phyloP scores from a whole-genome alignment of 30 jellyfish, hydroid and myxozoan genomes.

The Catostylus mosaicus region DNA sequence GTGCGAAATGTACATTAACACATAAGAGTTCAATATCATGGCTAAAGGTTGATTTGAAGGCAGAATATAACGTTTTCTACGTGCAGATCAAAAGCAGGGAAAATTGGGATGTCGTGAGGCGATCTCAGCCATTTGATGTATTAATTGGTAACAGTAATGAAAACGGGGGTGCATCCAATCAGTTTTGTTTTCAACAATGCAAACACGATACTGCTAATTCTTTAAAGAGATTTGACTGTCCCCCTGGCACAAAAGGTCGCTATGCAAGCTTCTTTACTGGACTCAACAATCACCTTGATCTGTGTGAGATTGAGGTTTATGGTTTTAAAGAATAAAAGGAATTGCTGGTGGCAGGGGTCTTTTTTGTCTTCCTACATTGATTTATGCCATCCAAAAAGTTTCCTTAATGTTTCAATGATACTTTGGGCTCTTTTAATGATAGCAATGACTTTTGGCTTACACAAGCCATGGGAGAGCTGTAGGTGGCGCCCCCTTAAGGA shows the following conservation, averaged over 20 bases:
- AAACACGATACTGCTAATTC: background rate
- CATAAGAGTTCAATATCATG: background rate
- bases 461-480: no score
- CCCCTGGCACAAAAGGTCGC: background rate
- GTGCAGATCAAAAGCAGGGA: slow-evolving; percentile 14
- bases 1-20: background rate
- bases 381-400: no score
- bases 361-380: no score
- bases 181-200: background rate
- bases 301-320: slow-evolving; percentile 3
- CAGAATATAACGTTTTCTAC: background rate
- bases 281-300: background rate
- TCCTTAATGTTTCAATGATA: no score
- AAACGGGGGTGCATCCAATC: background rate
- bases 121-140: slow-evolving; percentile 35
- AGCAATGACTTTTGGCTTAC: no score
- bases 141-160: slow-evolving; percentile 7
- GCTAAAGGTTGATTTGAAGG: background rate
- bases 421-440: no score
- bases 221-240: background rate
- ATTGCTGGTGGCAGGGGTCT: no score
- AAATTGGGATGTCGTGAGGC: background rate
- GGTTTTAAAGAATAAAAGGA: no score
- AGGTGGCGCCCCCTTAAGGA: no score
- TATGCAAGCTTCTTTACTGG: background rate